Base-by-base conservation (phyloP, 2,888 invertebrate species). In the Drosophila paucipuncta region DNA sequence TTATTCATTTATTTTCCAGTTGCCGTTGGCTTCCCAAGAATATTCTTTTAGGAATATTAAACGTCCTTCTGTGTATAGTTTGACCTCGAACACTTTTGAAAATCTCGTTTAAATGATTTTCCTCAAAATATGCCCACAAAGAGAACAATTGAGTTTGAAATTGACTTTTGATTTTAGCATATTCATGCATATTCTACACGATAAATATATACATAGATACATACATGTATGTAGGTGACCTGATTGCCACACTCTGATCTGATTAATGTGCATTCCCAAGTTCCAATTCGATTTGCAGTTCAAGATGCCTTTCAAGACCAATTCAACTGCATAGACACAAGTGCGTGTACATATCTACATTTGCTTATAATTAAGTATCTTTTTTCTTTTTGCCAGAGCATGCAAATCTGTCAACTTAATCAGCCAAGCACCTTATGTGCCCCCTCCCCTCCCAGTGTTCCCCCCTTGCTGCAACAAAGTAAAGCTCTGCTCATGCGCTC, bases 381-480 rank as follows among this genome's bases (percentile, higher is more conserved):
- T 13, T 22, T 31, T 25, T 6, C 43, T 55, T 52, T 62, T 49
- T 33, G 59, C 62, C 31, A 69, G 39, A 47, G 50, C 59, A 47
- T 49, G 57, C 76, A 55, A 80, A 78, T 76, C 76, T 72, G 61
- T 80, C 68, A 80, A 76, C 72, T 80, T 71, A 78, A 78, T 80
- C 76, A 68, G 68, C 43, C 76, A 75, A 61, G 63, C 76, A 63
- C 39, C 69, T 57, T 55, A 28, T 35, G 35, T 13, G 35, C 39
- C n/a, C 7, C 2, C 6, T 11, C 4, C 41, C n/a, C 2, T 5
- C 18, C 4, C 39, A n/a, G 5, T n/a, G 30, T 43, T 16, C 6
- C 11, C 31, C 11, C 28, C 2, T 37, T 22, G 39, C 22, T 22
- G 28, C 50, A 68, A 54, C 41, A 50, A 62, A 68, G 54, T 73